These are phyloP conservation scores for Fukomys damarensis DNA, from an alignment of 2,113 vertebrate species.

Conservation along the genomic window DNA sequence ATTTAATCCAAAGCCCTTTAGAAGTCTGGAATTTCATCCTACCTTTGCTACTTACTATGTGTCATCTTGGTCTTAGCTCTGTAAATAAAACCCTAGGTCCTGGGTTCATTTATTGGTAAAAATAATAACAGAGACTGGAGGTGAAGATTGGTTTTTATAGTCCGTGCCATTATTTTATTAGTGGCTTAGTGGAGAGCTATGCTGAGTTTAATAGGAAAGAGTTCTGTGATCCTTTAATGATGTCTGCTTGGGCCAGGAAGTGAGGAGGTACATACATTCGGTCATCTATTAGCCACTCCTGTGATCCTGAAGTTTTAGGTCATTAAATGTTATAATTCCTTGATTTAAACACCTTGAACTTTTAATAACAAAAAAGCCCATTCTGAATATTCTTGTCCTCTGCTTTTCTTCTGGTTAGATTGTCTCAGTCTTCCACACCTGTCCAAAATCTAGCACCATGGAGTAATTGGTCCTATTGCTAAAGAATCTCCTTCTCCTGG, in stretches of 20 bases:
- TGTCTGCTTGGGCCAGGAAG: slow-evolving; percentile 13
- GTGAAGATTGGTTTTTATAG: neutral
- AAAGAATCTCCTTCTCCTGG: neutral
- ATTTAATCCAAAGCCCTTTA: neutral
- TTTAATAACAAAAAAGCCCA: slow-evolving; percentile 33
- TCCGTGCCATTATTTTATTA: neutral
- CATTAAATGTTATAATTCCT: neutral
- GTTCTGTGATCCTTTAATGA: slow-evolving; percentile 38
- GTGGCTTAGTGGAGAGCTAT: neutral
- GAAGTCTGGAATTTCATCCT: neutral
- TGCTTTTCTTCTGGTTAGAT: slow-evolving; percentile 4
- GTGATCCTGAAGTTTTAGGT: neutral
- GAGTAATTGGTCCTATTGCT: neutral
- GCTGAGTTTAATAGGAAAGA: neutral
- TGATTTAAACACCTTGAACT: slow-evolving; percentile 8
- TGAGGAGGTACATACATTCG: neutral
- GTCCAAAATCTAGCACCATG: neutral
- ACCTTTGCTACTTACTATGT: neutral
- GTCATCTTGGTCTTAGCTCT: neutral
- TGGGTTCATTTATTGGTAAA: slow-evolving; percentile 1
- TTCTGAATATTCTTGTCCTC: neutral
- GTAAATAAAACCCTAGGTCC: neutral
- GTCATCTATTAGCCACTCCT: neutral
- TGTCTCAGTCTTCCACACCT: neutral
- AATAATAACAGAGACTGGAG: slow-evolving; percentile 12